Base-by-base conservation (phyloP, 2,888 invertebrate genomes). In the Papilio elwesi region DNA sequence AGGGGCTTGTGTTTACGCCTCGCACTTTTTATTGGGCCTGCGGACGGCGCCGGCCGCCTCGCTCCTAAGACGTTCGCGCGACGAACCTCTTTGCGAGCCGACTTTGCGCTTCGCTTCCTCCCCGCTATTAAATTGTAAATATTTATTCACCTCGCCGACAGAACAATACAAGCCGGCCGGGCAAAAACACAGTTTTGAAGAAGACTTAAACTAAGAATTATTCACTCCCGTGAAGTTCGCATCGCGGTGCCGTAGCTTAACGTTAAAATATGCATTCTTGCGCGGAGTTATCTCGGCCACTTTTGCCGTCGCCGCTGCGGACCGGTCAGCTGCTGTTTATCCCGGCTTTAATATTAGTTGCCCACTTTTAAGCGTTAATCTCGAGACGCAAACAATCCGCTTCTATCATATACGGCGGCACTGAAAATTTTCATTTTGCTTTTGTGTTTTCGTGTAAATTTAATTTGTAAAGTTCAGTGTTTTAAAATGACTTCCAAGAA, bases 211-310 rank as follows among this genome's bases (percentile, higher is more conserved):
- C 83, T 85, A 89, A 89, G 85, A 90, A 90, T 89, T 90, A 91
- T 90, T 86, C 83, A 88, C 83, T 87, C 80, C 81, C 82, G 80
- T 82, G 81, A 90, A 91, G 87, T 89, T 90, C 87, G 87, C 88
- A 85, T 84, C 84, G 85, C 82, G 83, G 83, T 83, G 82, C 85
- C 85, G 85, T 86, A 88, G 89, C 87, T 90, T 87, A 88, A 86
- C 86, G 90, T 84, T 92, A 89, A 92, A 91, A 91, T 91, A 92
- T 92, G 90, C 90, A 91, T 90, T 87, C 86, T 87, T 86, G 87
- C 84, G 82, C 85, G 79, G 86, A 88, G 87, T 88, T 91, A 89
- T 89, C 90, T 89, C 85, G 86, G 83, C 86, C 87, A 89, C 87
- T 91, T 87, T 87, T 85, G 84, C 86, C 83, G 83, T 84, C 79